Percentiles rank a stretch among this genome's conserved stretches.
phyloP scores from a whole-genome alignment of 2,888 invertebrate genomes.

The Netelia inedita region DNA sequence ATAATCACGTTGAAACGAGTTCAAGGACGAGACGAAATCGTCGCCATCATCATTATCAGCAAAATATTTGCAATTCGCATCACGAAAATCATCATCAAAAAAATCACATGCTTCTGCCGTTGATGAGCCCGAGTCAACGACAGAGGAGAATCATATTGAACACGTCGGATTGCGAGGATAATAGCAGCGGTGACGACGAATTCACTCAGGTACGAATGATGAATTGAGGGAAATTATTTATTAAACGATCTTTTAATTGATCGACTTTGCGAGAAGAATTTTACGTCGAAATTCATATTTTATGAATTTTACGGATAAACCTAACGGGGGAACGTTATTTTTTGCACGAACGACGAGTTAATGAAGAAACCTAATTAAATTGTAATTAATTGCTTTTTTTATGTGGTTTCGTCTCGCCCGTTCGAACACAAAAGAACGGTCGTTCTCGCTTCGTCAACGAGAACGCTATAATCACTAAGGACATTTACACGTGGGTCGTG shows the following conservation, averaged over 20 bases:
- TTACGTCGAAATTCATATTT: not conserved
- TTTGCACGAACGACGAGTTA: not conserved
- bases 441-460: no score
- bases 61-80: slow-evolving; percentile 51
- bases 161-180: slow-evolving; percentile 85
- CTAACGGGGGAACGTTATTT: no score
- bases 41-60: slow-evolving; percentile 65
- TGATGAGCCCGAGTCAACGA: slow-evolving; percentile 79
- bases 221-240: not conserved
- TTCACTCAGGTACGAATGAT: slow-evolving; percentile 79
- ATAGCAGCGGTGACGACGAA: slow-evolving; percentile 85
- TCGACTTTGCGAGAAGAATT: not conserved
- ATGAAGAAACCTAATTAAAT: not conserved
- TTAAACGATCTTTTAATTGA: no score
- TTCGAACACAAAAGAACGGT: not conserved
- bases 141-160: slow-evolving; percentile 79
- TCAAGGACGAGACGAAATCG: slow-evolving; percentile 80
- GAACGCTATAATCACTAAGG: not conserved
- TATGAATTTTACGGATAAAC: not conserved
- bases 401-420: slow-evolving; percentile 9
- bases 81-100: slow-evolving; percentile 47
- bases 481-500: not conserved
- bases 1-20: slow-evolving; percentile 76
- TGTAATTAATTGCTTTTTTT: slow-evolving; percentile 11
- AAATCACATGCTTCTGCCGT: slow-evolving; percentile 71